Evolutionary conservation across 2,113 vertebrate genomes (phyloP).

Genomic region (Pituophis catenifer): DNA sequence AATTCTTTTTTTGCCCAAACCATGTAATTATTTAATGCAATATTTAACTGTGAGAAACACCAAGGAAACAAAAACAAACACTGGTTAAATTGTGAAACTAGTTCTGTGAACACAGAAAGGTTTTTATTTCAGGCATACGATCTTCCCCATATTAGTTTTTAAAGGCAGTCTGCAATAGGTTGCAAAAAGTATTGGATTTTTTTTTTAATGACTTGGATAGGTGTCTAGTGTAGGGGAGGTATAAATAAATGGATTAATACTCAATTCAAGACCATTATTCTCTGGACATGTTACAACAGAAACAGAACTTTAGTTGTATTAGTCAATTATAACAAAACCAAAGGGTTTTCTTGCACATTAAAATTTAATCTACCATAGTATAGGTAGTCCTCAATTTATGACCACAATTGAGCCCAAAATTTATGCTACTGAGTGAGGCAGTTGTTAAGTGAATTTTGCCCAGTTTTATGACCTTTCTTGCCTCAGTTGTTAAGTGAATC

Average conservation of each 20-base stretch:
- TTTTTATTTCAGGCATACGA: too few relatives aligned
- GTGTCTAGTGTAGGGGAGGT: neutral
- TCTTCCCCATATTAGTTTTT: neutral
- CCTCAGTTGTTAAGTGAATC: too few relatives aligned
- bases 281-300: neutral
- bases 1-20: constrained; percentile 46
- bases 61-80: constrained; percentile 29
- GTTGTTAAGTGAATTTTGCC: too few relatives aligned
- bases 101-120: neutral
- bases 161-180: neutral
- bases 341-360: neutral
- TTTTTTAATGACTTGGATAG: neutral
- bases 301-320: neutral
- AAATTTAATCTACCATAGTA: neutral
- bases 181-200: neutral
- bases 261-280: neutral
- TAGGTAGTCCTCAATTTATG: too few relatives aligned
- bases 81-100: neutral
- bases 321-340: neutral
- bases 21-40: constrained; percentile 59
- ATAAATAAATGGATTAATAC: neutral
- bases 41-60: constrained; percentile 49
- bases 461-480: too few relatives aligned
- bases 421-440: too few relatives aligned
- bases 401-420: too few relatives aligned